Evolutionary conservation across 2,888 invertebrate species (phyloP), one percentile per base, ranked within the genome.

Genomic region (Cosmia pyralina): DNA sequence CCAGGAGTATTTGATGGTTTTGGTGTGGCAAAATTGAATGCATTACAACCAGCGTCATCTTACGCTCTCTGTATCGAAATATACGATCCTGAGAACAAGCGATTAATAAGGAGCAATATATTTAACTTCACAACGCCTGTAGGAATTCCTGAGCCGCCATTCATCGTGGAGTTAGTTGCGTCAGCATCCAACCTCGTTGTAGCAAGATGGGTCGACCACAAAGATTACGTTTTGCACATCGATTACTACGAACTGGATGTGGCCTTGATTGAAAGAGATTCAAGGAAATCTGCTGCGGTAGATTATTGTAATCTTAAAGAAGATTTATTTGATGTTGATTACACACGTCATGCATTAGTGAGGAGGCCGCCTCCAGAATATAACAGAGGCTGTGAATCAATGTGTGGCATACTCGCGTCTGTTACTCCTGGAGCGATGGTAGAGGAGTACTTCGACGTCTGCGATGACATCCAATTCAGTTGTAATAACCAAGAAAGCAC

Each of bases 1-100:
- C 87, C 87, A 7, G 83, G 83, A 41, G 77, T 79, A 22, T 84
- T 72, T 22, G 88, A 89, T 19, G 73, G 86, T 38, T 72, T 82
- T 55, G 89, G 87, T 15, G 71, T 85, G 19, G 86, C 92, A 2
- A 79, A 91, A 60, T 85, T 96, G 1, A 85, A 86, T 38, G 83
- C 89, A 34, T 85, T 96, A 62, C 89, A 82, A 22, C 94, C 95
- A n/a, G 95, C 94, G 34, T 93, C 96, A 7, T 90, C 88, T 15
- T 96, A 96, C 70, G 93, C 93, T 11, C 84, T 94, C 41, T 96
- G 96, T 79, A 89, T 96, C 59, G 96, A 96, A 90, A 91, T 90
- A 59, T 93, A 91, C 66, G 90, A 94, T 44, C 88, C 91, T 6
- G 52, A 77, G 4, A 81, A 88, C 7, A 88, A 86, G 34, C 85